Percentiles rank a stretch among this genome's conserved stretches.
These are phyloP conservation scores for Karalla daura DNA, from an alignment of 2,797 vertebrate genomes.

Conservation along the genomic window DNA sequence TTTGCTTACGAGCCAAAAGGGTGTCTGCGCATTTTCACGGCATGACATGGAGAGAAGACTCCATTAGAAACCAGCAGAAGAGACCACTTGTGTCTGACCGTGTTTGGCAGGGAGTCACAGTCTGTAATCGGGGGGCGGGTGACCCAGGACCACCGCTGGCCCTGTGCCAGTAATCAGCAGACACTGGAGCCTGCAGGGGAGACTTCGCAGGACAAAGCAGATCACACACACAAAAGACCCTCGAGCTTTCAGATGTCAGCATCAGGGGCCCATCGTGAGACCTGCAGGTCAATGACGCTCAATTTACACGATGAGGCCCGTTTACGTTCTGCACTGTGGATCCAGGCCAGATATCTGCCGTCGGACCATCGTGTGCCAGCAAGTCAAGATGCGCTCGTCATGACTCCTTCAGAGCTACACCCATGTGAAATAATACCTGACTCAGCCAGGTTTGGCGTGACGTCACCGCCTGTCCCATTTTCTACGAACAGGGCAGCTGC, in stretches of 20 bases:
- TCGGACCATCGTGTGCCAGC: not conserved
- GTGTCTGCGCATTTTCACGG: no score
- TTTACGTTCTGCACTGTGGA: not conserved
- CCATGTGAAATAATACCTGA: constrained; percentile 56
- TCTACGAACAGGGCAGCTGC: constrained; percentile 12
- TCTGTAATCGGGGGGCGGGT: not conserved
- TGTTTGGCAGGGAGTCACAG: no score
- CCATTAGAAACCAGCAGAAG: no score
- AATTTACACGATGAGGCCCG: not conserved
- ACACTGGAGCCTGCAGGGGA: constrained; percentile 12
- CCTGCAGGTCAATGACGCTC: constrained; percentile 1
- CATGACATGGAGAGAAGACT: no score
- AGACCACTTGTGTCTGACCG: no score
- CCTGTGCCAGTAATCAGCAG: constrained; percentile 20
- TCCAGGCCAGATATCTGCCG: constrained; percentile 6
- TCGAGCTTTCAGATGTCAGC: not conserved
- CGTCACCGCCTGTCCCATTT: constrained; percentile 20
- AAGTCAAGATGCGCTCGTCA: constrained; percentile 2
- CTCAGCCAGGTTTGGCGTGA: constrained; percentile 54
- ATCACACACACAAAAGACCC: not conserved
- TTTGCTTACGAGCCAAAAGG: no score
- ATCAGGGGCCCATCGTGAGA: not conserved
- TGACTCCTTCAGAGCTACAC: constrained; percentile 46
- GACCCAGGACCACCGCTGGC: not conserved
- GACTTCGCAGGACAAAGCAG: constrained; percentile 32